Evolutionary conservation across 1,140 invertebrate genomes (phyloP), one percentile per base, ranked within the genome.

Genomic region (Drosophila equinoxialis): DNA sequence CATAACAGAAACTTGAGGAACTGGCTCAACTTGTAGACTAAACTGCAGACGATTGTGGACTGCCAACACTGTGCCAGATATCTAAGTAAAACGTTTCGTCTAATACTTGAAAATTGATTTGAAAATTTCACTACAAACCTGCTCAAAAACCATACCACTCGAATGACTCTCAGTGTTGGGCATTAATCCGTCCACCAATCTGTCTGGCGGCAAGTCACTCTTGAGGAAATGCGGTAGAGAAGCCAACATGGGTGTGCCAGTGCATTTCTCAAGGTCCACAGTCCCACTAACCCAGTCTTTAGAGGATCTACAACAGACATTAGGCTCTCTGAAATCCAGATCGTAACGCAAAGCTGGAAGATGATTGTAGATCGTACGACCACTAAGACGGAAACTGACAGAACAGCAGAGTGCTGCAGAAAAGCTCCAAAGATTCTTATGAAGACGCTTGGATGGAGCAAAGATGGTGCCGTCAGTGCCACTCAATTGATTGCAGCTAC

Each of bases 141-240:
- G 94, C 91, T 97, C 96, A 86, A 97, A 95, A 78, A 96, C 94
- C 60, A 97, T 93, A 48, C 91, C 91, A 11, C 96, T 95, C 62
- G 94, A 94, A 91, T 98, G 97, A 68, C 95, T 92, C 13, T 94
- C 93, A 71, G 94, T 92, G 59, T 95, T 92, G 0, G 97, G 97
- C 35, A 92, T 91, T 2, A 98, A 79, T 20, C 97, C 97, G 6
- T 71, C 93, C 0, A 98, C 95, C 26, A 93, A 92, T 0, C 94
- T 77, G 0, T 95, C 39, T 33, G 96, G 94, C 33, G 92, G 93
- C 2, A 94, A 93, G 84, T 97, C 96, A 0, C 93, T 93, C 10
- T 94, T 92, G 64, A 95, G 95, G 85, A 97, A 97, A 92, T 98
- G 97, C 3, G 97, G 97, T 68, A 96, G 91, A 1, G 96, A 89